Evolutionary conservation across 2,113 vertebrate species (phyloP), one percentile per base, ranked within the genome.

Genomic region (Prunella himalayana): DNA sequence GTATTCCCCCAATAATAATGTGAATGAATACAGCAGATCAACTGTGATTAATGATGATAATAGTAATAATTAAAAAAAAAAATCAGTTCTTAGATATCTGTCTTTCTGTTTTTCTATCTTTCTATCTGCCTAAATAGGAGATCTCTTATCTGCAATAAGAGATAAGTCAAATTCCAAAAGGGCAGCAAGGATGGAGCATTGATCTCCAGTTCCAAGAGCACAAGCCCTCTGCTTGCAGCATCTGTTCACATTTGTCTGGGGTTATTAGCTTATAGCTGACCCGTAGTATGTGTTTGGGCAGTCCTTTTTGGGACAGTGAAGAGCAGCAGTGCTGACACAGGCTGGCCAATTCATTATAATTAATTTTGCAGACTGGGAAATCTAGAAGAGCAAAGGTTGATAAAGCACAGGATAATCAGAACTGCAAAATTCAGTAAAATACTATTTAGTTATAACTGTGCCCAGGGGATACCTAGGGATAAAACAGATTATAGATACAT

Each of bases 291-390:
- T 63, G 60, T 90, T 79, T 57, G 89, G 69, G 14, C 91, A 72
- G 65, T 49, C 44, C 23, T 92, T 89, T 94, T 75, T 5, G 7
- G 57, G 44, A 30, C 0, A 3, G 73, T 8, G 41, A 91, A 91
- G 72, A 81, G 77, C 86, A 87, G 53, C 60, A 61, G 37, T 42
- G 49, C 6, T 2, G 71, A 56, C 56, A 45, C 69, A 39, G 51
- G 57, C 80, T 1, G 16, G 31, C 69, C 77, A 61, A 87, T 92
- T 89, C 37, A 45, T 94, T 86, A 66, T 88, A 72, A 93, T 94
- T 80, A 90, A n/a, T 84, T 95, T 82, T 87, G 45, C 70, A 95
- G 84, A 91, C 49, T 92, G 84, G 89, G 73, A 94, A 82, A 91
- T 94, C 73, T 94, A 65, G 66, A 81, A 76, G 57, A 89, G 84